Base-by-base conservation (phyloP, 2,888 invertebrate species). In the Rhyacophila evoluta region DNA sequence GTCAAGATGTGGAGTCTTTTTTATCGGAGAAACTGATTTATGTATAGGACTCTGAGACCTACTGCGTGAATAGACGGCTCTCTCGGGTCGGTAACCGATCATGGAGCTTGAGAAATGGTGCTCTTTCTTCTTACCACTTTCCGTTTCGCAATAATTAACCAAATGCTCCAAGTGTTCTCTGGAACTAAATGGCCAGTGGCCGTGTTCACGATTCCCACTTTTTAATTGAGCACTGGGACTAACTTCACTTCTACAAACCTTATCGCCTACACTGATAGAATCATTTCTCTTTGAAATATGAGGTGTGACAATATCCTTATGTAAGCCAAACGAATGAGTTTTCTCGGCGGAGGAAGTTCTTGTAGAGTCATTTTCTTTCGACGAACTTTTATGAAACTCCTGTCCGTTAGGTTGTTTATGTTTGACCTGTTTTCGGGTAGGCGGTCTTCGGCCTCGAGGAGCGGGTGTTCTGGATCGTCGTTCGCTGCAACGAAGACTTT, bases 1-100 rank as follows among this genome's bases (percentile, higher is more conserved):
- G 84, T 92, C 92, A 25, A 92, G 85, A 0, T 89, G 88, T 0
- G 89, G 88, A 28, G 79, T 74, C 74, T 82, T 79, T 72, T 76
- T 81, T 72, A 83, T 75, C 71, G 84, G 76, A 79, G 83, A 80
- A 75, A 83, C 72, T 77, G 83, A 81, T 77, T 83, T 81, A 73
- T 84, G 80, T 6, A 71, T 69, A 15, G 82, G 83, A 83, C 86
- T 86, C 11, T 86, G 86, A 2, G 87, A 86, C 76, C 86, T 84
- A 15, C 86, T 86, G 70, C 85, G 84, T 12, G 19, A 25, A 38
- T 37, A 38, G 19, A 71, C n/a, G 4, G 71, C 38, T 1, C 41
- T 73, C 10, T 37, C 33, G 15, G 39, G 25, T 33, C 38, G 38
- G n/a, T 41, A 73, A 3, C 27, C 39, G 39, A 73, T 38, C 28